Base-by-base conservation (phyloP, 2,797 vertebrate species). In the Selene dorsalis region DNA sequence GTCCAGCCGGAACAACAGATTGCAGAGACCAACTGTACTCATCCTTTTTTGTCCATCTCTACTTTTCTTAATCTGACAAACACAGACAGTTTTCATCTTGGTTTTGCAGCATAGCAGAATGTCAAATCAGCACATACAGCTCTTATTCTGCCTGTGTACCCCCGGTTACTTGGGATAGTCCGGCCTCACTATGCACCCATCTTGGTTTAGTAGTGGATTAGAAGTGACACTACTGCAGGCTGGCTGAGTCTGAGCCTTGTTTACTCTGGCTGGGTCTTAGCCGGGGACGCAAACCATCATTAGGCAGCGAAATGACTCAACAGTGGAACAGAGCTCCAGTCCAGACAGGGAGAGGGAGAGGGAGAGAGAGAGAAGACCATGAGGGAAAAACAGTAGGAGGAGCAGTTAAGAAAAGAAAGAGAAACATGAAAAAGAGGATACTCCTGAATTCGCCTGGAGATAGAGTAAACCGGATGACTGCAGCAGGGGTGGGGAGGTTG, bases 221-320 rank as follows among this genome's bases (percentile, higher is more conserved):
- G 83, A 93, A 84, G 80, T 88, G 92, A 92, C 92, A 90, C 84
- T 80, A 84, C 87, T 90, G 88, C 86, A 87, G 89, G 84, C 88
- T 84, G 87, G 83, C 88, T 88, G 86, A 85, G 69, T 89, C 86
- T 91, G 63, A 88, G 85, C 77, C 83, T 76, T 92, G 91, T 89
- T 92, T 91, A 91, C 86, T 83, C 80, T 75, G 84, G 73, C 84
- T 80, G 45, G 85, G 77, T 86, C 79, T 90, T 86, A 88, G 88
- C 84, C 2, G 16, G 43, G 61, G 77, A 90, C 84, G 89, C 80
- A 80, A 78, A 85, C 86, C 77, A 56, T 89, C 89, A 92, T 92
- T 91, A 91, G 87, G 80, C 84, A 81, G 83, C 7, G 16, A 87
- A 91, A 87, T 92, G 79, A 89, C 80, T 91, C 89, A 83, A 91